Evolutionary conservation across 2,113 vertebrate species (phyloP).

Genomic region (Megatriorchis doriae): DNA sequence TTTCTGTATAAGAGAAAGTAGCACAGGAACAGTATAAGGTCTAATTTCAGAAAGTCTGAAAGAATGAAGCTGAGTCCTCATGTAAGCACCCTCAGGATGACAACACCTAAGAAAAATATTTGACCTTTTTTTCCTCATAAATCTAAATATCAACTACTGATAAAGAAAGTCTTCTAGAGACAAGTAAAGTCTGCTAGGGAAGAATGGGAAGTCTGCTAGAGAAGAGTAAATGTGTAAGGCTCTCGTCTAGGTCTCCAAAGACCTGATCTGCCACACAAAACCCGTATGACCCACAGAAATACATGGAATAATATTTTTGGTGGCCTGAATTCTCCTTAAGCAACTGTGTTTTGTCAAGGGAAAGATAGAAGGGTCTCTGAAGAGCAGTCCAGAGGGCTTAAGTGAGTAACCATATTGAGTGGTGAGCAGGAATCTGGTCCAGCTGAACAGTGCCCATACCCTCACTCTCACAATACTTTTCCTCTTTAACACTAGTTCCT

Average conservation of each 20-base stretch:
- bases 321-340: neutral
- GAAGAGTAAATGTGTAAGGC: neutral
- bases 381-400: neutral
- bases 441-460: neutral
- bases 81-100: neutral
- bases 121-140: neutral
- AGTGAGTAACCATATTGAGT: neutral
- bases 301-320: neutral
- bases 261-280: neutral
- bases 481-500: neutral
- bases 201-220: neutral
- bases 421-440: neutral
- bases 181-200: neutral
- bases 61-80: neutral
- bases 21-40: neutral
- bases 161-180: neutral
- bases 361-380: neutral
- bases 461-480: neutral
- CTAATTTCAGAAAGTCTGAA: neutral
- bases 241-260: neutral
- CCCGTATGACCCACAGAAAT: neutral
- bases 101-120: neutral
- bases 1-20: neutral
- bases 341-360: neutral
- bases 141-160: neutral